A percentile compares a stretch with the other conserved stretches of the same genome.
These are phyloP conservation scores for Mohoua ochrocephala DNA, from an alignment of 2,113 vertebrate genomes.

Conservation along the genomic window DNA sequence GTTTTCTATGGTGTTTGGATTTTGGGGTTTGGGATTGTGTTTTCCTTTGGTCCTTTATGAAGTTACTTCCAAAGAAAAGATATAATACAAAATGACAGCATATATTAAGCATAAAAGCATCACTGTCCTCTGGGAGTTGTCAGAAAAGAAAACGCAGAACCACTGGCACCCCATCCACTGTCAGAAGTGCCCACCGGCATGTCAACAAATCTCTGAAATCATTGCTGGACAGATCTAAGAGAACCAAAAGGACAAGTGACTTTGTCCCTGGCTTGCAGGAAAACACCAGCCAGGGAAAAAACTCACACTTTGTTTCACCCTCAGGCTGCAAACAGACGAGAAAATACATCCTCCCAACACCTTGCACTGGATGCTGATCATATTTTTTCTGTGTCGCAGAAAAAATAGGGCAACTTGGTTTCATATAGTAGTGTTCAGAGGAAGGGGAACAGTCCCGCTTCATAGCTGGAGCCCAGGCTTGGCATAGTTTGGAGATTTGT, in stretches of 20 bases:
- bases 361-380: neutral
- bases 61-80: constrained; percentile 33
- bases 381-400: neutral
- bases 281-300: neutral
- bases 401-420: neutral
- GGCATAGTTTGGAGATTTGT: neutral
- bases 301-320: neutral
- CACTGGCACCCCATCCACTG: neutral
- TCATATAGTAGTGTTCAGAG: neutral
- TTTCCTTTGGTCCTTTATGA: constrained; percentile 31
- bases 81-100: constrained; percentile 37
- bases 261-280: neutral
- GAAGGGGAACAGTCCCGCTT: neutral
- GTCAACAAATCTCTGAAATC: neutral
- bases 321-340: neutral
- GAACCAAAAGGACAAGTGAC: neutral
- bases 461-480: neutral
- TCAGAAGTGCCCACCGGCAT: neutral
- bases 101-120: constrained; percentile 4
- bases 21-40: constrained; percentile 5
- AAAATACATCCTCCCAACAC: neutral
- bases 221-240: neutral
- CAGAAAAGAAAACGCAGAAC: neutral
- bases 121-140: constrained; percentile 14
- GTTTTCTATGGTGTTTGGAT: neutral